These are phyloP conservation scores for Camptogramma bilineatum DNA, from an alignment of 2,888 invertebrate species.

Conservation along the genomic window DNA sequence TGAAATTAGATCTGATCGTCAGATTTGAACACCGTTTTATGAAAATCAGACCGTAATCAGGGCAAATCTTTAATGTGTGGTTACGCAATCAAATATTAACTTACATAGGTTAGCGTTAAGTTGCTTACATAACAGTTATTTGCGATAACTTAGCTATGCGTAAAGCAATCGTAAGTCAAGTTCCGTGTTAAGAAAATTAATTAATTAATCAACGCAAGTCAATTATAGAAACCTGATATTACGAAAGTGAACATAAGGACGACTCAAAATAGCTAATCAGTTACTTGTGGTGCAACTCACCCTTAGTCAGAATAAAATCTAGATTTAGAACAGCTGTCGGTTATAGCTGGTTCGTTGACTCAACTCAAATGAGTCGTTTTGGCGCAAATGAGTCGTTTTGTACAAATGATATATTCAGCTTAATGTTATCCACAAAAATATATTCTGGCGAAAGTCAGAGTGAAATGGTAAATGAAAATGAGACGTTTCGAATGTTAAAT, in stretches of 20 bases:
- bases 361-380: constrained; percentile 13
- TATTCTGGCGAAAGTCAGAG: not conserved
- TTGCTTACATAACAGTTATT: constrained; percentile 9
- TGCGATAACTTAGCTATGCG: constrained; percentile 5
- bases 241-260: no score
- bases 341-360: constrained; percentile 34
- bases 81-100: constrained; percentile 20
- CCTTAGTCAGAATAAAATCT: constrained; percentile 34
- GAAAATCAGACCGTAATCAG: not conserved
- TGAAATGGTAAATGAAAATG: not conserved
- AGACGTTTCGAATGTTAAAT: not conserved
- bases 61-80: constrained; percentile 14
- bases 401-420: constrained; percentile 36
- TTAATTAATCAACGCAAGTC: not conserved
- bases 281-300: not conserved
- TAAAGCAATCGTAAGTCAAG: not conserved
- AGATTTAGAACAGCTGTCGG: constrained; percentile 36
- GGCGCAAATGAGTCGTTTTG: constrained; percentile 10
- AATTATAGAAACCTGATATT: no score
- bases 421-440: constrained; percentile 40
- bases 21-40: no score
- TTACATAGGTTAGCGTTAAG: constrained; percentile 1
- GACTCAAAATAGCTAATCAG: not conserved
- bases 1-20: no score
- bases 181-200: not conserved